Evolutionary conservation across 2,113 vertebrate species (phyloP), one percentile per base, ranked within the genome.

Genomic region (human (Homo sapiens)): DNA sequence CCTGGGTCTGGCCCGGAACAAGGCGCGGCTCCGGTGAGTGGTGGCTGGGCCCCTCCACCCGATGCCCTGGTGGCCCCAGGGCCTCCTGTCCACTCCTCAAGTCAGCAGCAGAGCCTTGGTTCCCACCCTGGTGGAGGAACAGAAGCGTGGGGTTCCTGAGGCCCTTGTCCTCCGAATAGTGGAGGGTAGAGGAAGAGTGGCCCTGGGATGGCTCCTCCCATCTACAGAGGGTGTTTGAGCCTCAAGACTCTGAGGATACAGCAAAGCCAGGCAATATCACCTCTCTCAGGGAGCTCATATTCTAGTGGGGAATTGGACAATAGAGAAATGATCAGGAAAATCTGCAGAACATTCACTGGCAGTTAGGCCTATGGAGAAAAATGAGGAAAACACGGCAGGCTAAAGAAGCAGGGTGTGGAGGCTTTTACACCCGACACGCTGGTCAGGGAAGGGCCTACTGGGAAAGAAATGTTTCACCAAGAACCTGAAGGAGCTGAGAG

Each of bases 11-110:
- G 99, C 98, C 97, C 99, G 99, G 93, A 99, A 99, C 98, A 99
- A 99, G 98, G 99, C 99, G 80, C 99, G 99, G 0, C 99, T 99
- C 98, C 99, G 99, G 99, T 99, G 98, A 93, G 94, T 45, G 0
- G 18, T 0, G 0, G 25, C 79, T 8, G 0, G 27, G 27, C 16
- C 4, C 57, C 3, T 23, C 64, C 45, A 8, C 55, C 32, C 11
- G 45, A 0, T 7, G 5, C 30, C 43, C 30, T 35, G 48, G 8
- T 5, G 32, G 5, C n/a, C 50, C 18, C 35, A 3, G 78, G 13
- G 22, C 10, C 23, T 0, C 14, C 14, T 3, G 8, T 81, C 52
- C 10, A 52, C 5, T 17, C 32, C 9, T 72, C 9, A 0, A 64
- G 61, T 38, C 25, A 13, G 30, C 27, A 3, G 50, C 88, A 70